Percentiles rank a stretch among this genome's conserved stretches.
Conservation (phyloP, 2,797 vertebrate genomes). For the Micrastur ruficollis region DNA sequence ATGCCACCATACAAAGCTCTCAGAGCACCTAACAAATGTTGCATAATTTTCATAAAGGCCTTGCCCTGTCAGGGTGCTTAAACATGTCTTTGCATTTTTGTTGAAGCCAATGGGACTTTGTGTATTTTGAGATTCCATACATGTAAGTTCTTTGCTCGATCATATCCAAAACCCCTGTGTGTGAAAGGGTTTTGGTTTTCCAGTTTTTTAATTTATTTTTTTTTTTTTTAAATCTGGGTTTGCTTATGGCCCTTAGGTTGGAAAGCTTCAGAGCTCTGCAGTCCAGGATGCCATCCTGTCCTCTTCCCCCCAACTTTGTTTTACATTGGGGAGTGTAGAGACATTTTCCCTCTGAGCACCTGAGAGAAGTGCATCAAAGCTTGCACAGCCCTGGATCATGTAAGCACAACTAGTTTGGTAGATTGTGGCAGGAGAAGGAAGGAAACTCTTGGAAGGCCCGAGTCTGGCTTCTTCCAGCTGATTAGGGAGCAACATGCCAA, state of each 20-base stretch:
- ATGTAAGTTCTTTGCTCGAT: background rate
- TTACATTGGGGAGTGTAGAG: rapidly evolving
- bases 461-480: background rate
- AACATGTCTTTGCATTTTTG: background rate
- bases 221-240: background rate
- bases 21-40: background rate
- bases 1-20: background rate
- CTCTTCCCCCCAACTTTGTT: background rate
- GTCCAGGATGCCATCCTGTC: background rate
- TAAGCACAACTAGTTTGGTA: background rate
- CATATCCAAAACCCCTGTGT: background rate
- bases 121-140: background rate
- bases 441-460: background rate
- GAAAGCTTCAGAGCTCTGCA: background rate
- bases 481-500: background rate
- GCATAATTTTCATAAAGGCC: background rate
- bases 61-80: background rate
- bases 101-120: background rate
- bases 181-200: background rate
- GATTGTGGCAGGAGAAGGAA: background rate
- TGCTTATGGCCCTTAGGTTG: background rate
- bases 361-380: background rate
- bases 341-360: rapidly evolving
- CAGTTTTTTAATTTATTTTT: background rate
- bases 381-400: background rate